phyloP scores from a whole-genome alignment of 2,888 invertebrate species.

The Philaethria dido region DNA sequence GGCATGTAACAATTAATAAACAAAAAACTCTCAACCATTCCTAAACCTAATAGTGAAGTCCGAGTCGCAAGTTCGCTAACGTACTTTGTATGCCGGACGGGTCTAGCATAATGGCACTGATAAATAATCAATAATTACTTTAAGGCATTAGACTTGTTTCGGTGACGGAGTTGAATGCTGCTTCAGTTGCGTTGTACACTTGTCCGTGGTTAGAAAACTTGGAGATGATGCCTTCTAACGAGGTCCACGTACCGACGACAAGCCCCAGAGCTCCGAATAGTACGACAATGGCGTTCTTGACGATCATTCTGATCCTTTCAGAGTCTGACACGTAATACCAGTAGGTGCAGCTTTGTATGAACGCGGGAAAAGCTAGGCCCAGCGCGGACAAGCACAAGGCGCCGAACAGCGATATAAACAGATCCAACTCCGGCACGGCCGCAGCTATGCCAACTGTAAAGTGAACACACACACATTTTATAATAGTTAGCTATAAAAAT shows the following conservation, averaged over 20 bases:
- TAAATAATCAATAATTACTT: constrained; percentile 35
- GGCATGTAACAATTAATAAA: constrained; percentile 25
- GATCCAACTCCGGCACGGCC: constrained; percentile 92
- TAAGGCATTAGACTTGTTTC: constrained; percentile 46
- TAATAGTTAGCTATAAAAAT: no score
- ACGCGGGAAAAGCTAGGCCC: constrained; percentile 94
- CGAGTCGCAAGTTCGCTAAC: constrained; percentile 36
- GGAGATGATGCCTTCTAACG: constrained; percentile 85
- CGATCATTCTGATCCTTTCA: constrained; percentile 82
- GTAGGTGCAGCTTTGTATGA: constrained; percentile 92
- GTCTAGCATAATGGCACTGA: constrained; percentile 57
- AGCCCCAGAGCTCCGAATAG: constrained; percentile 87
- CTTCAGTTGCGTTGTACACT: constrained; percentile 44
- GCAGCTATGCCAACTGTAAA: constrained; percentile 91
- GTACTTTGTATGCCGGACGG: constrained; percentile 54
- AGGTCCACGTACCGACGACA: constrained; percentile 88
- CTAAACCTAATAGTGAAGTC: constrained; percentile 26
- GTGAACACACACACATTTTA: not conserved
- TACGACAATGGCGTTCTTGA: constrained; percentile 86
- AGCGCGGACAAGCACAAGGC: constrained; percentile 94
- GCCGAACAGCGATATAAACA: constrained; percentile 93
- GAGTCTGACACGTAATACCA: constrained; percentile 87
- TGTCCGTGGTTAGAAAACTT: constrained; percentile 70
- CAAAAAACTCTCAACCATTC: constrained; percentile 26
- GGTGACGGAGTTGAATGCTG: constrained; percentile 34